Evolutionary conservation across 2,797 vertebrate species (phyloP), one percentile per base, ranked within the genome.

Genomic region (Tachyglossus aculeatus): DNA sequence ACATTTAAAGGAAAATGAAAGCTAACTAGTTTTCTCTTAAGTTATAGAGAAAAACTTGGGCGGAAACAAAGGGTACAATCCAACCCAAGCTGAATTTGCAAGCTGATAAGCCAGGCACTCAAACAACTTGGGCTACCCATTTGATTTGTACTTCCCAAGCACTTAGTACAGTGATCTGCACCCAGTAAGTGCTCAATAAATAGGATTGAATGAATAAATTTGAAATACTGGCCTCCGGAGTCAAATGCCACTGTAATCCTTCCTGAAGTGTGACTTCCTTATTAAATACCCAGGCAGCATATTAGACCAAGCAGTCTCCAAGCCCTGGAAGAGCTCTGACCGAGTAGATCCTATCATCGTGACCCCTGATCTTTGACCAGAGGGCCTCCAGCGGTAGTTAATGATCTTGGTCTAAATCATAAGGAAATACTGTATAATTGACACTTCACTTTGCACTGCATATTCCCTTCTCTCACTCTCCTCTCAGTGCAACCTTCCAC

Each of bases 111-210:
- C 6, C 11, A 15, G 21, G 25, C 25, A 13, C 38, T 1, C 13
- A 9, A 22, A n/a, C 37, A 6, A 12, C 4, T 1, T 5, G 9
- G 3, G 13, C 5, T 5, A n/a, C 11, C 51, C 2, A 1, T 5
- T 11, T n/a, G n/a, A n/a, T n/a, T n/a, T n/a, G n/a, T n/a, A n/a
- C n/a, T n/a, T n/a, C n/a, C n/a, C n/a, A n/a, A n/a, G n/a, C n/a
- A n/a, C n/a, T n/a, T n/a, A n/a, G n/a, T n/a, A n/a, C n/a, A n/a
- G n/a, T n/a, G n/a, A n/a, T n/a, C n/a, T n/a, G n/a, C n/a, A n/a
- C n/a, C n/a, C n/a, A n/a, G n/a, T n/a, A n/a, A n/a, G n/a, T n/a
- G n/a, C n/a, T n/a, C n/a, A n/a, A n/a, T n/a, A n/a, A n/a, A n/a
- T n/a, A n/a, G n/a, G n/a, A n/a, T n/a, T n/a, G n/a, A n/a, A n/a